These are phyloP conservation scores for Drosophila willistoni DNA, from an alignment of 1,140 invertebrate species.

Conservation along the genomic window DNA sequence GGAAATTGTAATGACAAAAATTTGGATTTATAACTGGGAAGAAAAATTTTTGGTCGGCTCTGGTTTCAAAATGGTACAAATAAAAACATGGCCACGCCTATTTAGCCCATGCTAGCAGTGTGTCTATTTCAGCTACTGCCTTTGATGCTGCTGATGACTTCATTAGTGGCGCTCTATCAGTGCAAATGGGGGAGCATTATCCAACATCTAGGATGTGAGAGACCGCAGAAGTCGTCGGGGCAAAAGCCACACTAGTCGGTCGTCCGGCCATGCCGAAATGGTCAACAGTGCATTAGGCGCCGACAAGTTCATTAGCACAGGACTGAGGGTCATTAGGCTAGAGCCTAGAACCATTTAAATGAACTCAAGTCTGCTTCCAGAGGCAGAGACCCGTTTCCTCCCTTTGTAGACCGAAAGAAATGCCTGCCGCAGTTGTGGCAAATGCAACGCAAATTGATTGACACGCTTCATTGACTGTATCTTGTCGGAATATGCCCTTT, in stretches of 20 bases:
- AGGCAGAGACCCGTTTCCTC: not conserved
- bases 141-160: conserved; percentile 76
- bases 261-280: conserved; percentile 8
- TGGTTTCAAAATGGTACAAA: conserved; percentile 61
- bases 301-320: conserved; percentile 69
- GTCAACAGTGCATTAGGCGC: conserved; percentile 63
- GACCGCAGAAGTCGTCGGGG: conserved; percentile 65
- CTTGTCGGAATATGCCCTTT: not conserved
- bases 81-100: conserved; percentile 59
- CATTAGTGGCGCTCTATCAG: conserved; percentile 77
- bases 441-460: conserved; percentile 63
- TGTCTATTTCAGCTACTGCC: conserved; percentile 26
- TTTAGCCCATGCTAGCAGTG: conserved; percentile 22
- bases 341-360: conserved; percentile 53
- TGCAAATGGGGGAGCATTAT: conserved; percentile 67
- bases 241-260: conserved; percentile 42
- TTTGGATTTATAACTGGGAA: conserved; percentile 9
- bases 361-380: conserved; percentile 38
- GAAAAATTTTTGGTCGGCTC: conserved; percentile 19
- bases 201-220: conserved; percentile 45
- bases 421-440: conserved; percentile 23
- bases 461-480: conserved; percentile 58
- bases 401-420: conserved; percentile 1
- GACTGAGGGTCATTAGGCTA: conserved; percentile 58
- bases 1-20: not conserved